Evolutionary conservation across 2,113 vertebrate species (phyloP), one percentile per base, ranked within the genome.

Genomic region (Acrocephalus kingi): DNA sequence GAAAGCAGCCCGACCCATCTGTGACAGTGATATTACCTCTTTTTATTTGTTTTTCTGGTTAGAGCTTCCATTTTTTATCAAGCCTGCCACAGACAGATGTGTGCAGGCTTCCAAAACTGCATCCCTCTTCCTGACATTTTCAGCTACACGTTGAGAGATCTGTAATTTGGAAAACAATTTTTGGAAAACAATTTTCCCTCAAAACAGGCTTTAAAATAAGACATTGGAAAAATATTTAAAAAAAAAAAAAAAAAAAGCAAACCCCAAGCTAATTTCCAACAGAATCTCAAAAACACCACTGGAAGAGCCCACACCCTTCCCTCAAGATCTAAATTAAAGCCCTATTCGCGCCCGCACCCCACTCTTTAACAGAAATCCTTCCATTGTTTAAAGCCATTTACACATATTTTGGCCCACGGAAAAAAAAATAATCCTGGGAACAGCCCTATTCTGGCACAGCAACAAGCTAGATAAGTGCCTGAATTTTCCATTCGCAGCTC

Each of bases 281-380:
- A 64, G 58, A 80, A 88, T n/a, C 59, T 78, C 84, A 81, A 86
- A 88, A 92, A 74, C 68, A 68, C 8, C 55, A n/a, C 17, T 35
- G 22, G 46, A 81, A 80, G 68, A 92, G 86, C 80, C 92, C 80
- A 96, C 95, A 78, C 94, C 94, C 93, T 95, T 97, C 76, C 91
- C 73, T 59, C 89, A 54, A 86, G 80, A 79, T 39, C 89, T 7
- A 68, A 87, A 76, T 76, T 84, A 73, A 49, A 81, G 48, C 61
- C 48, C 61, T 68, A 25, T 41, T 86, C 0, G 1, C 0, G 0
- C 71, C n/a, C 5, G 1, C 58, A 78, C 24, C 33, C 69, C 72
- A 13, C 22, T 14, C 56, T 35, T 49, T 62, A 90, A 82, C 37
- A 90, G 77, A 89, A 95, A 85, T 68, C 73, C 82, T 96, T 93